phyloP scores from a whole-genome alignment of 1,140 invertebrate species.

The Drosophila guanche region DNA sequence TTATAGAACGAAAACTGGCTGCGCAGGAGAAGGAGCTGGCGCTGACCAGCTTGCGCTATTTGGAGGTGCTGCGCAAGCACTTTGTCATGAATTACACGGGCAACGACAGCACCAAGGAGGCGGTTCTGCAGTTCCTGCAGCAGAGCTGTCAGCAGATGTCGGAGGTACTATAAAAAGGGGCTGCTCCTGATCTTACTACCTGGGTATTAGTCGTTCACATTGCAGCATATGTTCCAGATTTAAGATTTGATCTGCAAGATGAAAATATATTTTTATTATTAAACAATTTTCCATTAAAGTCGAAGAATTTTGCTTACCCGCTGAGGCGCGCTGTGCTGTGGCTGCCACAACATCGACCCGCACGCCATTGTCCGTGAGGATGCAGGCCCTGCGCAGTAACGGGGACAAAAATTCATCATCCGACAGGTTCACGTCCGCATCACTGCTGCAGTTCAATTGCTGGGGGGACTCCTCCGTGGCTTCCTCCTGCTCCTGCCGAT shows the following conservation, averaged over 20 bases:
- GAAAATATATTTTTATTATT: neutral
- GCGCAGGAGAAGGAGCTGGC: slow-evolving; percentile 38
- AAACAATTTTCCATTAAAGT: neutral
- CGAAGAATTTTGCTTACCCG: slow-evolving; percentile 38
- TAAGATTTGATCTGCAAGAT: slow-evolving; percentile 73
- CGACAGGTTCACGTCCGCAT: slow-evolving; percentile 51
- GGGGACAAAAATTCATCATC: slow-evolving; percentile 72
- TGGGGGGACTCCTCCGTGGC: neutral
- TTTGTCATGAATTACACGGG: slow-evolving; percentile 43
- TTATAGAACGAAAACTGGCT: slow-evolving; percentile 3
- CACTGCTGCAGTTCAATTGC: slow-evolving; percentile 3
- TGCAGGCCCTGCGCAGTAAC: slow-evolving; percentile 58
- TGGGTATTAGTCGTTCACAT: slow-evolving; percentile 71
- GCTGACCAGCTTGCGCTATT: slow-evolving; percentile 17
- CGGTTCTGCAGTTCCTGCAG: slow-evolving; percentile 38
- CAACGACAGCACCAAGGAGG: neutral
- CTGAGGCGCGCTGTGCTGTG: slow-evolving; percentile 65
- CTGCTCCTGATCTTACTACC: slow-evolving; percentile 41
- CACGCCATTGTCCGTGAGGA: slow-evolving; percentile 60
- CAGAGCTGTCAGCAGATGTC: slow-evolving; percentile 16
- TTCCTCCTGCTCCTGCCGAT: neutral
- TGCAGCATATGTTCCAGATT: slow-evolving; percentile 74
- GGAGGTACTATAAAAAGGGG: neutral
- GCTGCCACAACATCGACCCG: slow-evolving; percentile 68
- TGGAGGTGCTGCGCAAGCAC: slow-evolving; percentile 38